Conservation (phyloP, 2,113 vertebrate genomes). For the Tinamus guttatus region DNA sequence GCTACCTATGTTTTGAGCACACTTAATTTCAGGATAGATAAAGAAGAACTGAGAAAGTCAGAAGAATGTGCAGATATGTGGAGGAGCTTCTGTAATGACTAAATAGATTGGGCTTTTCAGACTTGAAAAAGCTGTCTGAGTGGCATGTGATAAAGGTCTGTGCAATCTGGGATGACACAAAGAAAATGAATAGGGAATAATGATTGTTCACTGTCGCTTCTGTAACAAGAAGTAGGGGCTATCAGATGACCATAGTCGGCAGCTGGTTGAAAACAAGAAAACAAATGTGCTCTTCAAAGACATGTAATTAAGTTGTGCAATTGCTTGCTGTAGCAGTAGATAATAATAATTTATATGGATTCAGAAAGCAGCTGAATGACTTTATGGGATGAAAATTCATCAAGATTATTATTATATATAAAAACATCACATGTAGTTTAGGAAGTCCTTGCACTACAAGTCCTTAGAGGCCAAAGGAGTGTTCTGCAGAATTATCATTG, state of each 20-base stretch:
- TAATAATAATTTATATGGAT: neutral
- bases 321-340: neutral
- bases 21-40: neutral
- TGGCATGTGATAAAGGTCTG: neutral
- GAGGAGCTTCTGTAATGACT: neutral
- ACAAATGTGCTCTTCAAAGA: neutral
- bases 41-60: neutral
- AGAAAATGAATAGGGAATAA: neutral
- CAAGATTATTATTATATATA: accelerated
- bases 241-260: neutral
- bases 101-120: neutral
- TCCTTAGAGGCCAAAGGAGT: neutral
- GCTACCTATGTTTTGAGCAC: neutral
- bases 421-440: neutral
- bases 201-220: neutral
- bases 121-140: neutral
- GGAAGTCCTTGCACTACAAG: neutral
- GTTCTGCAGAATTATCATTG: neutral
- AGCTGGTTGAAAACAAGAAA: neutral
- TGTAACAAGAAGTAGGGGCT: neutral
- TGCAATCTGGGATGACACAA: accelerated
- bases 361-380: neutral
- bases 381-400: neutral
- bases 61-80: neutral
- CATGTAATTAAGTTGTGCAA: neutral